Evolutionary conservation across 2,797 vertebrate species (phyloP).

Genomic region (Enteromius anoplus): DNA sequence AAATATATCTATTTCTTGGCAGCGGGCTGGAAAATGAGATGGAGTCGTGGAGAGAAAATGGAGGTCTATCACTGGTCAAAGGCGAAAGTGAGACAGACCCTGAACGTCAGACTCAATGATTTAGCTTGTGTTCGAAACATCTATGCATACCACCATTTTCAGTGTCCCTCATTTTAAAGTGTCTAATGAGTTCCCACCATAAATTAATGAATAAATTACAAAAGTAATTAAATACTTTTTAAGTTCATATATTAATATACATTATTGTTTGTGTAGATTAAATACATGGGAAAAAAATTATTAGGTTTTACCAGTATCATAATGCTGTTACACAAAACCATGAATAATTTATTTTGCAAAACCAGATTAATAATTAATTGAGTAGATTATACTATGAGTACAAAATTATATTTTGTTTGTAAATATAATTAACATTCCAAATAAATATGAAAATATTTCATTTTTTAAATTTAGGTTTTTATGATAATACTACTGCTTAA

Average conservation of each 20-base stretch:
- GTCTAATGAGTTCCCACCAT: neutral
- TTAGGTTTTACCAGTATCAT: neutral
- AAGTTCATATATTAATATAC: too few species aligned
- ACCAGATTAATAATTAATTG: neutral
- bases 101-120: conserved; percentile 68
- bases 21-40: conserved; percentile 65
- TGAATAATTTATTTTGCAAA: neutral
- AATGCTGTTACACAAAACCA: neutral
- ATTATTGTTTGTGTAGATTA: neutral
- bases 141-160: conserved; percentile 56
- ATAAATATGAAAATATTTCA: neutral
- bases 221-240: neutral
- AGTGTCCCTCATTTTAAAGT: conserved; percentile 43
- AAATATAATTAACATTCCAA: neutral
- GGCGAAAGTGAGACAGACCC: conserved; percentile 68
- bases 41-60: conserved; percentile 61
- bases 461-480: neutral
- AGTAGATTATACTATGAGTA: neutral
- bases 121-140: conserved; percentile 72
- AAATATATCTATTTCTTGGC: conserved; percentile 67
- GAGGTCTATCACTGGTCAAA: conserved; percentile 65
- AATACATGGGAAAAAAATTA: neutral
- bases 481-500: neutral
- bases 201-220: neutral
- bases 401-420: neutral